Conservation (phyloP, 2,888 invertebrate genomes). For the Macaria liturata region DNA sequence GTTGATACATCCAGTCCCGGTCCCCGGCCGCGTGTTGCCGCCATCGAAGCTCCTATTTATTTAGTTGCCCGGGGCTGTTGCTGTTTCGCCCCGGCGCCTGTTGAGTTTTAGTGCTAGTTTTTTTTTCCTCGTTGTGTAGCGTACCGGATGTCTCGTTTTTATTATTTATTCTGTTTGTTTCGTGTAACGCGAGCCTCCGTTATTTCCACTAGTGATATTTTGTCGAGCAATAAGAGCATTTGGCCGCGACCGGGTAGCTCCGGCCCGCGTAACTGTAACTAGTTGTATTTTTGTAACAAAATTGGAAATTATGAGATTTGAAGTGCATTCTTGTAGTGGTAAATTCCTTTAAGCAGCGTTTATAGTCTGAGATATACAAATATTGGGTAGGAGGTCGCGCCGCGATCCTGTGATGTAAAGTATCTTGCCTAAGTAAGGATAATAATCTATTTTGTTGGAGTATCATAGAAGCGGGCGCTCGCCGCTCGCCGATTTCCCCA, state of each 20-base stretch:
- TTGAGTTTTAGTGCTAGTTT: constrained; percentile 77
- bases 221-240: constrained; percentile 83
- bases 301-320: constrained; percentile 79
- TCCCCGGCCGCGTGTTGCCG: not conserved
- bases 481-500: constrained; percentile 81
- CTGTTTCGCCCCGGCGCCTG: constrained; percentile 75
- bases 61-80: constrained; percentile 80
- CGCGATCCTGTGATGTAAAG: constrained; percentile 70
- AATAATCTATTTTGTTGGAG: constrained; percentile 75
- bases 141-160: constrained; percentile 62
- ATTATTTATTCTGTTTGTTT: constrained; percentile 74
- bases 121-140: constrained; percentile 67
- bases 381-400: constrained; percentile 38
- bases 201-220: constrained; percentile 82
- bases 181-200: constrained; percentile 75
- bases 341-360: constrained; percentile 76
- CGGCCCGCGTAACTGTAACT: constrained; percentile 44
- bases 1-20: too few species aligned
- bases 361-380: constrained; percentile 71
- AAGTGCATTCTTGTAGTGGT: constrained; percentile 82
- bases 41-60: constrained; percentile 64
- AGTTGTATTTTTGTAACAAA: constrained; percentile 79
- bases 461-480: constrained; percentile 61
- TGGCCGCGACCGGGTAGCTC: constrained; percentile 47
- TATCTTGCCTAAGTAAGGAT: constrained; percentile 80